These are phyloP conservation scores for Neogale vison DNA, from an alignment of 2,113 vertebrate genomes.

Conservation along the genomic window DNA sequence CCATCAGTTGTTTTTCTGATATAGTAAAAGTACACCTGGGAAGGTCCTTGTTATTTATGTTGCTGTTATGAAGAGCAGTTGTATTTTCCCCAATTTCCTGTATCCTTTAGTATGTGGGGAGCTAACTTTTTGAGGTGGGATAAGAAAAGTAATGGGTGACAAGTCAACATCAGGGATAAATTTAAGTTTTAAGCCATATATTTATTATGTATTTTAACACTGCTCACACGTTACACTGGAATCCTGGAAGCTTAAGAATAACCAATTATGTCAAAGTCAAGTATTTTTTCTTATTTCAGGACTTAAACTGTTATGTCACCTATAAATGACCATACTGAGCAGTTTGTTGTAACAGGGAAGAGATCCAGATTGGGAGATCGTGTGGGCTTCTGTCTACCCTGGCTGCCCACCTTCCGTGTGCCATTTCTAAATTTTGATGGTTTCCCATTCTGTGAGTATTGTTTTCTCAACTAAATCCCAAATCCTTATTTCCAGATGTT, in stretches of 20 bases:
- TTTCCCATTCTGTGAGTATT: not conserved
- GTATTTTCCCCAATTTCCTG: not conserved
- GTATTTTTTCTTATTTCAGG: not conserved
- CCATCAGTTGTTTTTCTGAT: not conserved
- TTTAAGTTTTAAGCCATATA: not conserved
- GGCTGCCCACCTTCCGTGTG: not conserved
- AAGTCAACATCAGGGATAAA: constrained; percentile 38
- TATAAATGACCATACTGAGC: not conserved
- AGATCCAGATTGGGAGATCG: not conserved
- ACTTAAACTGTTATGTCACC: not conserved
- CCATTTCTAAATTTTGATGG: not conserved
- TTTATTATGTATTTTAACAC: constrained; percentile 11
- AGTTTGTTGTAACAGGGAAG: not conserved
- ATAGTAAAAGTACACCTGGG: not conserved
- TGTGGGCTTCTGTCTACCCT: not conserved
- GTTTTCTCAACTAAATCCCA: not conserved
- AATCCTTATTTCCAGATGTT: not conserved
- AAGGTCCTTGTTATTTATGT: not conserved
- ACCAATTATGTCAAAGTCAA: constrained; percentile 5
- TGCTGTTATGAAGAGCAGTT: not conserved
- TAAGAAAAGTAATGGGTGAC: constrained; percentile 12
- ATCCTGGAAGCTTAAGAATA: constrained; percentile 36
- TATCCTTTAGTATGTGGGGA: not conserved
- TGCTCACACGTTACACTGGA: not conserved
- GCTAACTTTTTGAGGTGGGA: not conserved